Evolutionary conservation across 2,113 vertebrate genomes (phyloP).

Genomic region (Pandion haliaetus): DNA sequence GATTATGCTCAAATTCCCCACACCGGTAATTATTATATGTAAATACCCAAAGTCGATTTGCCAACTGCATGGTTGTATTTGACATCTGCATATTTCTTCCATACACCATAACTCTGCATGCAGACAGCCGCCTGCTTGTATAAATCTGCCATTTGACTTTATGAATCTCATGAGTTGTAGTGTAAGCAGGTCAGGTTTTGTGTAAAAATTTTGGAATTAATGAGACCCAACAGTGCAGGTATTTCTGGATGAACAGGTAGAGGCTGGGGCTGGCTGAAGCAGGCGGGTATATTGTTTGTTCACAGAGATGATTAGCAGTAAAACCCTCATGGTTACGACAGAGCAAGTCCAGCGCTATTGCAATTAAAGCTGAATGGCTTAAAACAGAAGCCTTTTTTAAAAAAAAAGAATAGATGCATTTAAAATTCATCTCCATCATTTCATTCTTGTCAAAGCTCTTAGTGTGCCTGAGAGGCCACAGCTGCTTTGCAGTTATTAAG

Average conservation of each 20-base stretch:
- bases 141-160: not conserved
- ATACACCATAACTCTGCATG: not conserved
- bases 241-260: not conserved
- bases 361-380: not conserved
- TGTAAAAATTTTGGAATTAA: not conserved
- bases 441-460: not conserved
- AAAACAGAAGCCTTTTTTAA: not conserved
- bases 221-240: not conserved
- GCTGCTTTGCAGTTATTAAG: not conserved
- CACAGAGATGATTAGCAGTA: not conserved
- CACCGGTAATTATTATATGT: constrained; percentile 10
- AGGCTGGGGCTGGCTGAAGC: not conserved
- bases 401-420: not conserved
- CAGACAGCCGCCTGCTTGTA: not conserved
- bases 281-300: not conserved
- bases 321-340: not conserved
- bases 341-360: not conserved
- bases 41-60: constrained; percentile 6
- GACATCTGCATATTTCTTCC: constrained; percentile 23
- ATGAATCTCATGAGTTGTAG: not conserved
- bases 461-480: not conserved
- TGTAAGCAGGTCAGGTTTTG: not conserved
- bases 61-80: not conserved
- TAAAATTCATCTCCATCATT: not conserved
- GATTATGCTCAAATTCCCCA: not conserved